phyloP scores from a whole-genome alignment of 2,888 invertebrate species.

The Sylvicola cinctus region DNA sequence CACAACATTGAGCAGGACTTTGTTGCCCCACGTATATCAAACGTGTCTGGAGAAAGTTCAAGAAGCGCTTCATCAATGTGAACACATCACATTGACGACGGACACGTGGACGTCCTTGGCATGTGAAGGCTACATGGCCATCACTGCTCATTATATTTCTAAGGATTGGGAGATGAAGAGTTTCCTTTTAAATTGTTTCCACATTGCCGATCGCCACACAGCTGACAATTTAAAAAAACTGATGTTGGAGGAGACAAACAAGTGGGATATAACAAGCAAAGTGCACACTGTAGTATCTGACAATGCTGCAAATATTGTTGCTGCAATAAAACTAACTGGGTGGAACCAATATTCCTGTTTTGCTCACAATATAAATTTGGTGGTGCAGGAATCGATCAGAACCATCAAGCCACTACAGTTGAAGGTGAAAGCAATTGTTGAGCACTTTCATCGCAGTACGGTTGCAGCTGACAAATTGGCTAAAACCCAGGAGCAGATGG shows the following conservation, averaged over 20 bases:
- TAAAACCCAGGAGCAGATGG: slow-evolving; percentile 5
- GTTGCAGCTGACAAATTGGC: background rate
- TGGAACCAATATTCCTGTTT: slow-evolving; percentile 8
- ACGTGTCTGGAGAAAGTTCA: slow-evolving; percentile 6
- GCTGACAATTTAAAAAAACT: no score
- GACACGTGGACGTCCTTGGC: slow-evolving; percentile 11
- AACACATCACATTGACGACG: slow-evolving; percentile 9
- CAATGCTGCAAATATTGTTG: slow-evolving; percentile 11
- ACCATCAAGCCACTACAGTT: background rate
- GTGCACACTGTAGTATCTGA: slow-evolving; percentile 9
- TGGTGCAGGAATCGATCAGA: background rate
- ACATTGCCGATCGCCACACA: background rate
- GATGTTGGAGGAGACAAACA: no score
- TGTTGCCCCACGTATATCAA: slow-evolving; percentile 10
- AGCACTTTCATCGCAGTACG: background rate
- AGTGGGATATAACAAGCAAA: slow-evolving; percentile 4
- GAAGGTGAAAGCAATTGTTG: background rate
- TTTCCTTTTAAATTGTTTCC: slow-evolving; percentile 7
- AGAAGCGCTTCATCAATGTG: slow-evolving; percentile 6
- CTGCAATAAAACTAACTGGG: slow-evolving; percentile 9
- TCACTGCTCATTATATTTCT: slow-evolving; percentile 11
- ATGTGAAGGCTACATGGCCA: slow-evolving; percentile 9
- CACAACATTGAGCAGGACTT: slow-evolving; percentile 10
- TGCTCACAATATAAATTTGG: background rate
- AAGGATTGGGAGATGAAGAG: slow-evolving; percentile 8